phyloP scores from a whole-genome alignment of 2,113 vertebrate genomes.

The Nothoprocta pentlandii region DNA sequence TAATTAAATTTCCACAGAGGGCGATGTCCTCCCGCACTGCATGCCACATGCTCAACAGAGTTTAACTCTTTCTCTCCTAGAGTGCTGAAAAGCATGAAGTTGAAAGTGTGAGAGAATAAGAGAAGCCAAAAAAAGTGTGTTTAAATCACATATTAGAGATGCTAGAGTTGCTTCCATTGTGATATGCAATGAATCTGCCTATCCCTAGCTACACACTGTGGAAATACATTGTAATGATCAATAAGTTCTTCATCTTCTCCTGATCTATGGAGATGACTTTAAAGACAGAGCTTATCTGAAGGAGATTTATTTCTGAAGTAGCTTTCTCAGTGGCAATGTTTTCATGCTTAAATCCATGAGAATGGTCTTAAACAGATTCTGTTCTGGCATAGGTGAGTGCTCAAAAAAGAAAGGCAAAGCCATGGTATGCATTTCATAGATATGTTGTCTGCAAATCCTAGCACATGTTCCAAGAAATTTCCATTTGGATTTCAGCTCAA shows the following conservation, averaged over 20 bases:
- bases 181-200: background rate
- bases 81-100: background rate
- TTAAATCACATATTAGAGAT: background rate
- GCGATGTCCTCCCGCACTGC: background rate
- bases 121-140: background rate
- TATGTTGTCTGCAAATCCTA: conserved; percentile 58
- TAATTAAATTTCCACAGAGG: background rate
- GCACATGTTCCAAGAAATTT: conserved; percentile 62
- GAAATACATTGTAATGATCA: background rate
- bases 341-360: conserved; percentile 14
- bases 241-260: background rate
- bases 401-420: conserved; percentile 29
- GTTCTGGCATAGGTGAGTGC: conserved; percentile 21
- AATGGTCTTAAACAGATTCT: conserved; percentile 20
- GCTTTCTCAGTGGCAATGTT: background rate
- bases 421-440: conserved; percentile 42
- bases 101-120: background rate
- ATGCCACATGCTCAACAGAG: background rate
- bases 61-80: background rate
- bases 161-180: background rate
- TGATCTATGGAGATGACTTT: background rate
- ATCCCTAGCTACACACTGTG: background rate
- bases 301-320: background rate
- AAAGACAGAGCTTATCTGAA: background rate
- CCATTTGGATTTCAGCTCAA: conserved; percentile 53